Evolutionary conservation across 2,888 invertebrate species (phyloP).

Genomic region (Alentia gelatinosa): DNA sequence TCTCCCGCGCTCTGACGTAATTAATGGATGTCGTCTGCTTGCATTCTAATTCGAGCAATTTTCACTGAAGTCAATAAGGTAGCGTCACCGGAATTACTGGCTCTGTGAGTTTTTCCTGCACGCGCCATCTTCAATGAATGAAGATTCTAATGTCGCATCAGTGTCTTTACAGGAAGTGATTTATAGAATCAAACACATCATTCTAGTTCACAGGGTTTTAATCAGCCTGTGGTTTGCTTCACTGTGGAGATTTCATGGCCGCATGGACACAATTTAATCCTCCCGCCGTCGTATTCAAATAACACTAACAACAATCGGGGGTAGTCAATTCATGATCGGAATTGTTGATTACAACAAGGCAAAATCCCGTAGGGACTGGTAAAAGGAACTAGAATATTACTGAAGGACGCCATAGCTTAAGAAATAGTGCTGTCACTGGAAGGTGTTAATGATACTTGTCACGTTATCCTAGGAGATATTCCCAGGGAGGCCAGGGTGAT

Average conservation of each 20-base stretch:
- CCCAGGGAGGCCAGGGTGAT: too few relatives aligned
- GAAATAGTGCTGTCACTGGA: too few relatives aligned
- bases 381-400: too few relatives aligned
- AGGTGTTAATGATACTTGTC: too few relatives aligned
- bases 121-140: not conserved
- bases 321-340: too few relatives aligned
- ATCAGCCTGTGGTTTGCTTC: not conserved
- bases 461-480: too few relatives aligned
- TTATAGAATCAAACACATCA: not conserved
- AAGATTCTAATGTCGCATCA: not conserved
- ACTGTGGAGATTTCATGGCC: not conserved
- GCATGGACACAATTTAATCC: not conserved
- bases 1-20: not conserved
- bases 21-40: not conserved
- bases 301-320: too few relatives aligned
- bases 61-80: not conserved
- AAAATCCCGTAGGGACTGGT: too few relatives aligned
- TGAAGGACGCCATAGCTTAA: too few relatives aligned
- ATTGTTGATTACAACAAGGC: too few relatives aligned
- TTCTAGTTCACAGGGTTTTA: constrained; percentile 12
- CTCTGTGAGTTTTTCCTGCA: not conserved
- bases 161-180: not conserved
- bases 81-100: not conserved
- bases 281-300: too few relatives aligned
- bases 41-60: constrained; percentile 32